Conservation (phyloP, 2,888 invertebrate genomes). For the Ligdia adustata region DNA sequence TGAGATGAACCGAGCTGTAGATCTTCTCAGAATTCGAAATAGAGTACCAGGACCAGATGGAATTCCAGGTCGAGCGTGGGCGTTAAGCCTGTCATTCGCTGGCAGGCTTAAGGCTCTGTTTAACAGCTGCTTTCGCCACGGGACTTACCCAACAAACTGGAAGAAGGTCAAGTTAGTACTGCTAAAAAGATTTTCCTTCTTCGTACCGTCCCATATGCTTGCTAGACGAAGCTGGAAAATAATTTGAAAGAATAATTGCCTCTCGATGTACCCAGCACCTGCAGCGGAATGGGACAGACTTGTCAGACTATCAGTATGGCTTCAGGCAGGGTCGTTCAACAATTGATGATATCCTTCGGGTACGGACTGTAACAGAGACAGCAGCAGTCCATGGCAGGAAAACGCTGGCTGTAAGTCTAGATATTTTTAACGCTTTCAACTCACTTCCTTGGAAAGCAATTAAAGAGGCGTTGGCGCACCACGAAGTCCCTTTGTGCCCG, state of each 20-base stretch:
- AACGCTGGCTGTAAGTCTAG: not conserved
- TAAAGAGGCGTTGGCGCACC: too few species aligned
- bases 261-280: not conserved
- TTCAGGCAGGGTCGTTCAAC: slow-evolving; percentile 2
- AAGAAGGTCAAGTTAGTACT: slow-evolving; percentile 6
- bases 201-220: slow-evolving; percentile 2
- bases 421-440: slow-evolving; percentile 7
- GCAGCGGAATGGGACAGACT: not conserved
- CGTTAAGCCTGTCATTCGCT: not conserved
- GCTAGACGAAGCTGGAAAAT: slow-evolving; percentile 5
- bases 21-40: not conserved
- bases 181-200: slow-evolving; percentile 3
- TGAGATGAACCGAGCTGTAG: not conserved
- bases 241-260: slow-evolving; percentile 8
- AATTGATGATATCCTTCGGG: not conserved
- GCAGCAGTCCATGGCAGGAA: not conserved
- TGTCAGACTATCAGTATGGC: slow-evolving; percentile 6
- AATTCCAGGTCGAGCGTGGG: not conserved
- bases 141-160: not conserved
- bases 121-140: not conserved
- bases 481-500: too few species aligned
- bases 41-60: slow-evolving; percentile 4
- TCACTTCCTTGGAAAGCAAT: slow-evolving; percentile 2
- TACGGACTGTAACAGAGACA: not conserved
- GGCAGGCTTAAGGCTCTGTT: not conserved